Evolutionary conservation across 2,113 vertebrate genomes (phyloP), one percentile per base, ranked within the genome.

Genomic region (Hippotragus niger): DNA sequence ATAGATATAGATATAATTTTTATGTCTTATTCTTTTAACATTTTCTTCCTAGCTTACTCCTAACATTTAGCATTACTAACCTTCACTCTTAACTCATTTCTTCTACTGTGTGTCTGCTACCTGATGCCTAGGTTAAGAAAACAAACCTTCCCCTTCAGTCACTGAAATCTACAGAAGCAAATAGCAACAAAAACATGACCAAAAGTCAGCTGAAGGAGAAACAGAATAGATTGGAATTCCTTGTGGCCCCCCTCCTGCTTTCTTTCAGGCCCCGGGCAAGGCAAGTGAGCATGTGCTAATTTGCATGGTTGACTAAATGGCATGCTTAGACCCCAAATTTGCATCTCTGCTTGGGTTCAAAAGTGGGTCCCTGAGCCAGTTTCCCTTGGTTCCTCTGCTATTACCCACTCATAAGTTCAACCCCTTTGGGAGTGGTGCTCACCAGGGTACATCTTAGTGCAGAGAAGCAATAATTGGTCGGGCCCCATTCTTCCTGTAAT

Each of bases 181-280:
- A 93, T 80, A 89, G 31, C 57, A 97, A 95, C 47, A 33, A 95
- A 97, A 97, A 95, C 88, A 93, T 45, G 88, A 80, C 85, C 86
- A 84, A 94, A 98, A 97, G 98, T 98, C 97, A 98, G 90, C 11
- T 97, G 96, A 98, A 98, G 98, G 97, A 97, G 95, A 98, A 97
- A 95, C 83, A 82, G 40, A 95, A 86, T 85, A 96, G 60, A 94
- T 57, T 96, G 94, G 74, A 97, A 97, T 98, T 98, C 97, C 94
- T 97, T 55, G 95, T 95, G 88, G 80, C 83, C 88, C 81, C 82
- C 90, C 86, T 95, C 83, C 92, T 93, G 78, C 91, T 97, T 98
- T 91, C 93, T 97, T 97, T 94, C 52, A 90, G 87, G 95, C 98
- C 95, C 84, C 29, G 16, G 40, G n/a, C n/a, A n/a, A n/a, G 98